These are phyloP conservation scores for Sialis fuliginosa DNA, from an alignment of 2,888 invertebrate species.

Conservation along the genomic window DNA sequence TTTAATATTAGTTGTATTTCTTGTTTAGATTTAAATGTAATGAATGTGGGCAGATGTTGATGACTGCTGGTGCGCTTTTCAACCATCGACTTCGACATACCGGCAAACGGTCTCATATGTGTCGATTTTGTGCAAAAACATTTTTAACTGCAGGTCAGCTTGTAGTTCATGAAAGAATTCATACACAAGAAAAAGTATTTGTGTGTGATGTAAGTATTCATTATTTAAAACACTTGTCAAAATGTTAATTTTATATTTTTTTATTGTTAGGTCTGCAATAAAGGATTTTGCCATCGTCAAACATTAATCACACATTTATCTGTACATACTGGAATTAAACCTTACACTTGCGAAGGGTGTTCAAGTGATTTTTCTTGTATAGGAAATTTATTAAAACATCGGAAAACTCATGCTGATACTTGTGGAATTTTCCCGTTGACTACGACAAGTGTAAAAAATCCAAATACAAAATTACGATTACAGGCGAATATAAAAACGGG, in stretches of 20 bases:
- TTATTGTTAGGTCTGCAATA: conserved; percentile 23
- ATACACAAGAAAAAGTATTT: conserved; percentile 21
- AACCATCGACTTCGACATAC: conserved; percentile 20
- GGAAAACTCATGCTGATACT: conserved; percentile 25
- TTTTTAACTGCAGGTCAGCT: conserved; percentile 19
- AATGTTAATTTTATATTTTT: not conserved
- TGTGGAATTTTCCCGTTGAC: conserved; percentile 23
- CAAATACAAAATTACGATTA: conserved; percentile 18
- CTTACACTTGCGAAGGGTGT: conserved; percentile 30
- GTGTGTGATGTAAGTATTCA: conserved; percentile 16
- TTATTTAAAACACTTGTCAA: not conserved
- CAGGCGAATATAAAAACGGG: not conserved
- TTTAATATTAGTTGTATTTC: too few relatives aligned
- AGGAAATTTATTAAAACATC: conserved; percentile 30
- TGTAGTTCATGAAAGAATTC: conserved; percentile 20
- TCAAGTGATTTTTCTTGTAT: conserved; percentile 27
- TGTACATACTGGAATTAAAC: conserved; percentile 28
- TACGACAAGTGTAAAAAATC: conserved; percentile 18
- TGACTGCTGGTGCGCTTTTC: conserved; percentile 19
- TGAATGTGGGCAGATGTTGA: conserved; percentile 18
- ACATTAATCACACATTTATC: conserved; percentile 30
- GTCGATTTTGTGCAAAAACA: conserved; percentile 20
- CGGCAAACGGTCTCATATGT: conserved; percentile 17
- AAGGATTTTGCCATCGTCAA: conserved; percentile 29
- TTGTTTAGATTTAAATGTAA: conserved; percentile 10